These are phyloP conservation scores for Hippopotamus amphibius DNA, from an alignment of 2,113 vertebrate species.

Conservation along the genomic window DNA sequence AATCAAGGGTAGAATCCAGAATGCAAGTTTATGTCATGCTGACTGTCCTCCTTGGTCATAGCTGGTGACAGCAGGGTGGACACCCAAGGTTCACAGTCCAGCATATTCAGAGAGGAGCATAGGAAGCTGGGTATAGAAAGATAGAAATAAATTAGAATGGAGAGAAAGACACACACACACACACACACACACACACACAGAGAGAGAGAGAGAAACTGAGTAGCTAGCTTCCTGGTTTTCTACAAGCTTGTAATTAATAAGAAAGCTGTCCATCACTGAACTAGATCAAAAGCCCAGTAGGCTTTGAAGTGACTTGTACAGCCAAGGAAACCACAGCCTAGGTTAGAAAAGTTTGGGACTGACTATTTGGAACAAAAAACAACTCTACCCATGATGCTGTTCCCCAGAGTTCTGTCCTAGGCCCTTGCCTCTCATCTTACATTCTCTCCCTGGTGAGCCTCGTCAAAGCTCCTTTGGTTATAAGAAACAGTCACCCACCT, in stretches of 20 bases:
- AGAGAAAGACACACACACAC: too few species aligned
- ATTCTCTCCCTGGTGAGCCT: not conserved
- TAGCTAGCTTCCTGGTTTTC: not conserved
- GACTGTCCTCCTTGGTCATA: not conserved
- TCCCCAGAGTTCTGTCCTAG: not conserved
- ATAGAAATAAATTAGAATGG: not conserved
- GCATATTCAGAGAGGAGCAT: not conserved
- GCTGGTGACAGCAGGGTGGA: not conserved
- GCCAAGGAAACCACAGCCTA: not conserved
- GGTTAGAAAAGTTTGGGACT: not conserved
- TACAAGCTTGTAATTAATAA: not conserved
- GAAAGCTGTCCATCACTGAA: not conserved
- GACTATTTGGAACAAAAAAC: not conserved
- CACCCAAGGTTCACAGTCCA: not conserved
- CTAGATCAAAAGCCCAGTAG: not conserved
- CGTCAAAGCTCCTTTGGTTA: not conserved
- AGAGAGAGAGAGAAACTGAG: too few species aligned
- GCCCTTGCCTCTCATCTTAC: not conserved
- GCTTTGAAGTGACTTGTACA: not conserved
- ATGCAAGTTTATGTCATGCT: not conserved
- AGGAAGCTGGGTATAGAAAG: not conserved
- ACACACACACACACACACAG: too few species aligned
- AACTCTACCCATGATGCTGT: not conserved
- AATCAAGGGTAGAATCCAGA: not conserved
- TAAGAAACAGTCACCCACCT: not conserved